phyloP scores from a whole-genome alignment of 2,888 invertebrate genomes.

The Cacoxenus indagator region DNA sequence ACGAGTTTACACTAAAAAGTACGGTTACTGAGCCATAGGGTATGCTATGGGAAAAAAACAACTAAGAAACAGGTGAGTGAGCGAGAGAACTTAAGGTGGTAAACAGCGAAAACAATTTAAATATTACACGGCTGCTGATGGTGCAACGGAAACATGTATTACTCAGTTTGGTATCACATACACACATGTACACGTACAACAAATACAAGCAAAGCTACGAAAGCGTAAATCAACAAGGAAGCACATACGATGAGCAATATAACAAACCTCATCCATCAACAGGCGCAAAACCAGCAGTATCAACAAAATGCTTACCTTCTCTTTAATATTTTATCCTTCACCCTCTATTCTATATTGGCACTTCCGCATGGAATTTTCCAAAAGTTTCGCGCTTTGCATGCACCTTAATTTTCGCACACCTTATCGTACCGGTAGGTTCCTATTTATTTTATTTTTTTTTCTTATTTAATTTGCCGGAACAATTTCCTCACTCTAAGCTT shows the following conservation, averaged over 20 bases:
- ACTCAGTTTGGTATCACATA: neutral
- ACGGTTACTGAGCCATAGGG: no score
- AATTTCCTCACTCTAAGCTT: conserved; percentile 48
- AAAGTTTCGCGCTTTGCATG: conserved; percentile 12
- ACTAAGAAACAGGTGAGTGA: neutral
- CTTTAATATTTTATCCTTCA: neutral
- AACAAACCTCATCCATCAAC: conserved; percentile 14
- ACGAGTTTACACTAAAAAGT: no score
- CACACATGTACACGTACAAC: neutral
- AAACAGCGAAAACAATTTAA: conserved; percentile 20
- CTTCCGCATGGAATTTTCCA: conserved; percentile 14
- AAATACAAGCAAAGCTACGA: neutral
- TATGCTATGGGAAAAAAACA: no score
- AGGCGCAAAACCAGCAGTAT: neutral
- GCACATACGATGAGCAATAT: conserved; percentile 5
- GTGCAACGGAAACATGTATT: conserved; percentile 15
- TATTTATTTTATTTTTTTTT: neutral
- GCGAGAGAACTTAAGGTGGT: neutral
- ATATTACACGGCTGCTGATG: conserved; percentile 14
- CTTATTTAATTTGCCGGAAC: conserved; percentile 46
- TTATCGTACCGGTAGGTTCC: neutral
- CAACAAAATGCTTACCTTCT: neutral
- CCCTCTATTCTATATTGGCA: conserved; percentile 11
- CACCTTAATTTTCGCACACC: neutral
- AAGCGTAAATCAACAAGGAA: conserved; percentile 19